Evolutionary conservation across 2,888 invertebrate genomes (phyloP), one percentile per base, ranked within the genome.

Genomic region (Melanchra persicariae): DNA sequence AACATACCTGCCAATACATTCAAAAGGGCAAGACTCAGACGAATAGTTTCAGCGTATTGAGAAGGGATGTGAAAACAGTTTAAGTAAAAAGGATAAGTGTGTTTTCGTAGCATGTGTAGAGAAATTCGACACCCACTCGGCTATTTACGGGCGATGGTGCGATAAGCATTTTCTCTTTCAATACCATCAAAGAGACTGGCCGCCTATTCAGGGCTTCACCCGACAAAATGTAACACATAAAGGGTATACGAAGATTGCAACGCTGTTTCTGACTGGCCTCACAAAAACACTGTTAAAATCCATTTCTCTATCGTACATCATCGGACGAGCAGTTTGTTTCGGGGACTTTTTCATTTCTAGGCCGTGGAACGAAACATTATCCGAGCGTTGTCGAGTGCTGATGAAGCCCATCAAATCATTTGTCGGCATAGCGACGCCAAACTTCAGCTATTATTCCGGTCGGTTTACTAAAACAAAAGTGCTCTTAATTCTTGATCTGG

Each of bases 91-190:
- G 93, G 94, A 93, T 94, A 93, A 93, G 92, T 94, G 93, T 94
- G 93, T 94, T 94, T 94, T 94, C 93, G 92, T 90, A 92, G 89
- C 90, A 91, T 92, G 92, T 94, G 92, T 91, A 91, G 93, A 93
- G 93, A 93, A 94, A 93, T 93, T 93, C 93, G 92, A 93, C 93
- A 94, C 93, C 91, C 93, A 92, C 91, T 93, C 91, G 88, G 91
- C 93, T 94, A 94, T 94, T 94, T 94, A 93, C 93, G 91, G 90
- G 91, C 93, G 94, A 94, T 93, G 92, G 94, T 90, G 92, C 94
- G 94, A 94, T 95, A 95, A 94, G 93, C 93, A 93, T 94, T 95
- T 94, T 93, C 94, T 93, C 93, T 94, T 94, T 95, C 95, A 94
- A 94, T 93, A 92, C 93, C 91, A 92, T 94, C 94, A 94, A 93